Conservation (phyloP, 1,140 invertebrate genomes). For the Drosophila micromelanica region DNA sequence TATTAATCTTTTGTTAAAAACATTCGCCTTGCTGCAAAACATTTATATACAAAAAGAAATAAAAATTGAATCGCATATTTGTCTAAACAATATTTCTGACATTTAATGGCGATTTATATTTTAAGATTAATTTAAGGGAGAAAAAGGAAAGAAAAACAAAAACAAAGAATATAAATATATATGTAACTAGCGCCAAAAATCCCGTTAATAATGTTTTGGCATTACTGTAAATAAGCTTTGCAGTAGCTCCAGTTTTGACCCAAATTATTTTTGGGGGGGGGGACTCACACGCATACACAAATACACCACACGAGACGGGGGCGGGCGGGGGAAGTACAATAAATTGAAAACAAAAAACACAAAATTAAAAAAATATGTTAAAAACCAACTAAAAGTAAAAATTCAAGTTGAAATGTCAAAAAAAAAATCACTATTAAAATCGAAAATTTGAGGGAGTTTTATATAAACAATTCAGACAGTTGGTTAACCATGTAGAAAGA, state of each 20-base stretch:
- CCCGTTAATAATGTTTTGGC: constrained; percentile 25
- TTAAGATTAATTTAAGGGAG: constrained; percentile 37
- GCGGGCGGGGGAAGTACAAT: background rate
- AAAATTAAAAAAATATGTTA: background rate
- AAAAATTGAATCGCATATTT: too few relatives aligned
- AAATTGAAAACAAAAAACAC: background rate
- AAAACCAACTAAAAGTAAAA: background rate
- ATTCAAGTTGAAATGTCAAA: too few relatives aligned
- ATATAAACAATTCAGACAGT: background rate
- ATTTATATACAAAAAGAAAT: too few relatives aligned
- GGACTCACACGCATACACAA: background rate
- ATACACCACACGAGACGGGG: background rate
- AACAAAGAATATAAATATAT: background rate
- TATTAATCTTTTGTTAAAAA: background rate
- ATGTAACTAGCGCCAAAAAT: background rate
- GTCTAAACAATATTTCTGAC: too few relatives aligned
- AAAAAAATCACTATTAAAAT: too few relatives aligned
- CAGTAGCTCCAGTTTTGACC: constrained; percentile 20
- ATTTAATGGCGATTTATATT: too few relatives aligned
- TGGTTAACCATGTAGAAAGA: constrained; percentile 40
- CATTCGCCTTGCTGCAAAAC: background rate
- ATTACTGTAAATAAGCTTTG: constrained; percentile 56
- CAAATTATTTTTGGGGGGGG: background rate
- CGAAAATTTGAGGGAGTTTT: background rate
- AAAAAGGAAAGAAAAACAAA: background rate